These are phyloP conservation scores for Litoditis marina DNA, from an alignment of 2,888 invertebrate genomes.

Conservation along the genomic window DNA sequence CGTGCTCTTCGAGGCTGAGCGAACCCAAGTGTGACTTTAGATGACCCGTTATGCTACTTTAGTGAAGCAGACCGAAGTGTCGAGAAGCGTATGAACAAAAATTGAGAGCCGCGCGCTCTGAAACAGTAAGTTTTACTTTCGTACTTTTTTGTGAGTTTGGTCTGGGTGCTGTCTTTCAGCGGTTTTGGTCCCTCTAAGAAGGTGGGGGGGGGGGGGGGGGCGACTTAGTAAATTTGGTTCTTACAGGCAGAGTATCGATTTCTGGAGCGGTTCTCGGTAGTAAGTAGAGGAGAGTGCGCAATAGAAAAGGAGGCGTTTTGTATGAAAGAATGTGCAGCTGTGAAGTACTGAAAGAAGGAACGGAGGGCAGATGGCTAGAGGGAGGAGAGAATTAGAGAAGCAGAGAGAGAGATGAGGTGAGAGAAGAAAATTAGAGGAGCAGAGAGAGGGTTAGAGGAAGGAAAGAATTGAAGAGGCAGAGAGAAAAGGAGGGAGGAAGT, in stretches of 20 bases:
- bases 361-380: neutral
- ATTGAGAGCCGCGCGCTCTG: no score
- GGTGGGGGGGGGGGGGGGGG: no score
- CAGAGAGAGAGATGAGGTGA: neutral
- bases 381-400: neutral
- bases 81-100: no score
- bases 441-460: neutral
- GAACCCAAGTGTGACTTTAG: no score
- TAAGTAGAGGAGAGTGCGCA: neutral
- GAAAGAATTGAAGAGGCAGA: neutral
- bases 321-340: neutral
- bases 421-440: neutral
- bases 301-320: neutral
- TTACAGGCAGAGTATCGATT: neutral
- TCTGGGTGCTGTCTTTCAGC: no score
- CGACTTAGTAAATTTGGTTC: no score
- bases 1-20: no score
- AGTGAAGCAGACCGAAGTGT: no score
- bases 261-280: neutral
- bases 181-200: no score
- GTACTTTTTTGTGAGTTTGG: no score
- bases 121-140: no score
- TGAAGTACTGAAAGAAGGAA: neutral
- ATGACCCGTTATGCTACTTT: no score
- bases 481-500: neutral